These are phyloP conservation scores for Apeltes quadracus DNA, from an alignment of 2,113 vertebrate genomes.

Conservation along the genomic window DNA sequence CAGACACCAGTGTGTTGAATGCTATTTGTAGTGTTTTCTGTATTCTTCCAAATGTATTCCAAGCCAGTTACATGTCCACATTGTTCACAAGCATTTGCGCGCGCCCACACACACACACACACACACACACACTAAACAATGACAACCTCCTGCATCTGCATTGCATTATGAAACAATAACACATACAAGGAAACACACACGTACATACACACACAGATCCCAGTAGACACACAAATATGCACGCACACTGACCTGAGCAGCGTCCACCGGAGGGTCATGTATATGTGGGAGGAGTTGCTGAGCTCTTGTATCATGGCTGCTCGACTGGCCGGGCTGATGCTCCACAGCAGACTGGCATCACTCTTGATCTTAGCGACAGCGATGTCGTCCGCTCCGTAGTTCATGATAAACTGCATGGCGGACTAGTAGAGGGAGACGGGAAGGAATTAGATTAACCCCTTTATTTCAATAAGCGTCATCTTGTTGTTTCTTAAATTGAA, in stretches of 20 bases:
- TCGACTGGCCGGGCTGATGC: conserved; percentile 73
- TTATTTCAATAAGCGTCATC: not conserved
- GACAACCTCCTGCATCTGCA: not conserved
- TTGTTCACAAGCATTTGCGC: not conserved
- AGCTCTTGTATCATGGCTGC: conserved; percentile 73
- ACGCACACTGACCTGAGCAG: conserved; percentile 69
- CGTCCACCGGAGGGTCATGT: conserved; percentile 68
- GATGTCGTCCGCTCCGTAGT: conserved; percentile 70
- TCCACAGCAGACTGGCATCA: conserved; percentile 79
- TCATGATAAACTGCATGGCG: conserved; percentile 75
- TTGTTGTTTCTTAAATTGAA: not conserved
- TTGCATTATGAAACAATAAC: not conserved
- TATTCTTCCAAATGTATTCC: not conserved
- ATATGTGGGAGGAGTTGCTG: conserved; percentile 71
- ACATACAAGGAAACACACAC: not conserved
- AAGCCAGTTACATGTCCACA: not conserved
- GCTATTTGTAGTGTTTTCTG: not conserved
- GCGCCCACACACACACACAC: too few relatives aligned
- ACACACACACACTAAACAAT: not conserved
- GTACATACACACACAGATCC: conserved; percentile 4
- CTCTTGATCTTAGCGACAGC: conserved; percentile 78
- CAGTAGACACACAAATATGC: not conserved
- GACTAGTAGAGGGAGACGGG: conserved; percentile 41
- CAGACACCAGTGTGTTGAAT: not conserved
- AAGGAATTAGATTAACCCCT: not conserved